Percentiles rank a stretch among this genome's conserved stretches.
phyloP scores from a whole-genome alignment of 2,888 invertebrate species.

The Dioctria linearis region DNA sequence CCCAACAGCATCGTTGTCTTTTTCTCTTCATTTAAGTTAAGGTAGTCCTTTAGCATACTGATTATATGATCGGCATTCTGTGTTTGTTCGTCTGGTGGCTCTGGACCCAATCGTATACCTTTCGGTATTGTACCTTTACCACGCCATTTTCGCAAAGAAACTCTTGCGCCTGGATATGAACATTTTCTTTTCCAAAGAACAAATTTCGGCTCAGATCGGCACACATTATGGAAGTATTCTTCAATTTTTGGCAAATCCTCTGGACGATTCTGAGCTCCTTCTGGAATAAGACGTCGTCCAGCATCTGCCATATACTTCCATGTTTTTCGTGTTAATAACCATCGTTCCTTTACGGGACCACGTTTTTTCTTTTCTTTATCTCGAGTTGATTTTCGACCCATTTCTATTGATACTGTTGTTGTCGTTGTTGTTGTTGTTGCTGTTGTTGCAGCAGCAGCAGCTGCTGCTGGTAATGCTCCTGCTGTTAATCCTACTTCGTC shows the following conservation, averaged over 20 bases:
- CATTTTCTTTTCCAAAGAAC: slow-evolving; percentile 84
- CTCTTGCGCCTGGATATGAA: slow-evolving; percentile 82
- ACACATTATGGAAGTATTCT: slow-evolving; percentile 87
- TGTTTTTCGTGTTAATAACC: slow-evolving; percentile 90
- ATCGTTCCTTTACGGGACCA: slow-evolving; percentile 80
- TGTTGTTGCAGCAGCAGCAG: not conserved
- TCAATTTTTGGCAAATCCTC: slow-evolving; percentile 88
- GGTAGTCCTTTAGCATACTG: slow-evolving; percentile 64
- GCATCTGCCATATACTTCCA: slow-evolving; percentile 96
- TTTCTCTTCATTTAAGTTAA: slow-evolving; percentile 63
- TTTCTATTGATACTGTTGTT: slow-evolving; percentile 43
- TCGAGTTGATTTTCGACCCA: slow-evolving; percentile 35
- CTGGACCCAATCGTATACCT: slow-evolving; percentile 38
- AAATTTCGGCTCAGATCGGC: slow-evolving; percentile 83
- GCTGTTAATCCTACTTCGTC: not conserved
- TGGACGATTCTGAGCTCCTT: slow-evolving; percentile 79
- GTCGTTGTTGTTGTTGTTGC: slow-evolving; percentile 16
- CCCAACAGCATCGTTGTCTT: slow-evolving; percentile 66
- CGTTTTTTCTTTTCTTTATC: slow-evolving; percentile 63
- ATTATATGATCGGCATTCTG: slow-evolving; percentile 64
- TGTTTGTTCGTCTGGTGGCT: slow-evolving; percentile 36
- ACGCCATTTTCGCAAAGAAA: slow-evolving; percentile 60
- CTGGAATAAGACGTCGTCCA: slow-evolving; percentile 88
- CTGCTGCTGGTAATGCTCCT: not conserved
- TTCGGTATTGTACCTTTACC: slow-evolving; percentile 62